Conservation (phyloP, 2,797 vertebrate genomes). For the Sphenodon punctatus region DNA sequence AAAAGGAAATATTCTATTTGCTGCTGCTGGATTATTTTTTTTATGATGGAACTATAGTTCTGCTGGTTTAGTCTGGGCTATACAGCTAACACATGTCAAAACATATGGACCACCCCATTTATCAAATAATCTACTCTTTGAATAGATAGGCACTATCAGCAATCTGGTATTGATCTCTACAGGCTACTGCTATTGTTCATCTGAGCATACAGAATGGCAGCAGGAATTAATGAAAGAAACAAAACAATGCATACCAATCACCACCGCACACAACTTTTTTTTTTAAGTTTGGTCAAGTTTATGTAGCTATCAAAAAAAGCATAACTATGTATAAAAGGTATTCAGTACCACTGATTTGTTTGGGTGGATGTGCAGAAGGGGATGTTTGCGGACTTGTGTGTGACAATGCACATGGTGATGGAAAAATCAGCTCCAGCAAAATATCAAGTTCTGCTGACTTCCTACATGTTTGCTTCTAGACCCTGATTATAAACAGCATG, state of each 20-base stretch:
- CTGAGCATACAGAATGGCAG: slow-evolving; percentile 88
- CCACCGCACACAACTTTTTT: slow-evolving; percentile 66
- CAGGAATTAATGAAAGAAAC: slow-evolving; percentile 95
- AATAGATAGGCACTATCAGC: slow-evolving; percentile 98
- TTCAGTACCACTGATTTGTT: background rate
- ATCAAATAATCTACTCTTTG: slow-evolving; percentile 96
- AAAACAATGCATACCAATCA: slow-evolving; percentile 95
- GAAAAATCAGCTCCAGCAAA: background rate
- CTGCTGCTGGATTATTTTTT: slow-evolving; percentile 39
- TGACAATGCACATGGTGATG: background rate
- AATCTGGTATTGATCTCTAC: slow-evolving; percentile 96
- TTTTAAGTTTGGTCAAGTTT: slow-evolving; percentile 51
- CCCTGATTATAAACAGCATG: background rate
- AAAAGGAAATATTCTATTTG: slow-evolving; percentile 64
- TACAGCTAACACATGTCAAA: slow-evolving; percentile 86
- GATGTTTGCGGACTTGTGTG: too few species aligned
- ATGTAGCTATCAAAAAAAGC: slow-evolving; percentile 39
- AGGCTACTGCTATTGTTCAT: slow-evolving; percentile 94
- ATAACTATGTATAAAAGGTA: slow-evolving; percentile 4
- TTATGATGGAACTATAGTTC: slow-evolving; percentile 56
- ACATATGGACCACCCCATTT: slow-evolving; percentile 90
- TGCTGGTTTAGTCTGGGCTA: slow-evolving; percentile 77
- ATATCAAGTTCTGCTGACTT: background rate
- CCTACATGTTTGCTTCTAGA: background rate
- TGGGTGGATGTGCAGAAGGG: too few species aligned